Evolutionary conservation across 2,797 vertebrate species (phyloP), one percentile per base, ranked within the genome.

Genomic region (Scolopax bukidnonensis): DNA sequence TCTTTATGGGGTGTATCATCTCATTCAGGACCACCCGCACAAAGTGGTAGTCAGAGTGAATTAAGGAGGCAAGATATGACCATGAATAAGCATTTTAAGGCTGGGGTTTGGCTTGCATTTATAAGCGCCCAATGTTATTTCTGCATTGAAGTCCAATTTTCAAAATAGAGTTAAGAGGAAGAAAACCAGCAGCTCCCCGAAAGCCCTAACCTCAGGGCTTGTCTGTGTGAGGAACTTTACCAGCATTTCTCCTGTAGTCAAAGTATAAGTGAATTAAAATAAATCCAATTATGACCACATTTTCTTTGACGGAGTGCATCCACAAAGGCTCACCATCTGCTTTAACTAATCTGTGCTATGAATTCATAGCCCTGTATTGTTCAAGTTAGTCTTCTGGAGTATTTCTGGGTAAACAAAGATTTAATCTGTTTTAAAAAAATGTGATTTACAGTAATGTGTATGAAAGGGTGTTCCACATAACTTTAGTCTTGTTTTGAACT

Each of bases 311-410:
- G 10, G 77, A 95, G 81, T 3, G 30, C 56, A 90, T 96, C 88
- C 86, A 87, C 86, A 57, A 63, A 48, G 74, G 50, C 88, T 95
- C 19, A 2, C 94, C 94, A 96, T 93, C 96, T 96, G 95, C 63
- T 87, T 96, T 94, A 74, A 91, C 87, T 95, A 43, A 87, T 88
- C 79, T 93, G 53, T 68, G 88, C 86, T 79, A 45, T 41, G 90
- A 84, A 92, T 92, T 89, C 74, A 70, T 11, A 79, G 77, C 80
- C 28, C 54, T 79, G 40, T 24, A 40, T 76, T 92, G 88, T 84
- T 92, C 59, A 43, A 59, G 54, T 76, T 32, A 60, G 43, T 90
- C 90, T 96, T 93, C 60, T 93, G 81, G 74, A 88, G 67, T 76
- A 48, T 71, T 93, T 94, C 65, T 86, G 84, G 24, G 33, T 84